Conservation (phyloP, 92 coral and sea anemone genomes). For the Porites lobata region DNA sequence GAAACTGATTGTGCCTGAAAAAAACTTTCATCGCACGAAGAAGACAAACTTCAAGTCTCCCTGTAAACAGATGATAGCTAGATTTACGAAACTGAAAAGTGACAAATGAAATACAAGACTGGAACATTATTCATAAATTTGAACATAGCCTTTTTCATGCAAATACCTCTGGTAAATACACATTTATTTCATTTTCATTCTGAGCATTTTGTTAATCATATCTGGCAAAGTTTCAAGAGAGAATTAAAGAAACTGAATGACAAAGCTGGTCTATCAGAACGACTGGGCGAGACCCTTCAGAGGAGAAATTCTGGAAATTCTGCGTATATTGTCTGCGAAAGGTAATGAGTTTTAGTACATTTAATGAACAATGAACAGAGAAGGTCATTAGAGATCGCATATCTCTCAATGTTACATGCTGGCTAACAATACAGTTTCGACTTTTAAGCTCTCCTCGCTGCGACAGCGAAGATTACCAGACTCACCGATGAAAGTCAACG, state of each 20-base stretch:
- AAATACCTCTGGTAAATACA: too few species aligned
- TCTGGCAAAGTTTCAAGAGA: neutral
- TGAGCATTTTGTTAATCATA: too few species aligned
- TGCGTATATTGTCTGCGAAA: neutral
- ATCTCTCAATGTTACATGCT: neutral
- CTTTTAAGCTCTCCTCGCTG: slow-evolving; percentile 16
- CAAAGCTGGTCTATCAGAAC: neutral
- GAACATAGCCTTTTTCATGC: too few species aligned
- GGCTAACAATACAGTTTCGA: slow-evolving; percentile 8
- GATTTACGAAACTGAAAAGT: neutral
- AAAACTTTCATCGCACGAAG: too few species aligned
- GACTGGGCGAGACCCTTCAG: neutral
- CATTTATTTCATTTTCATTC: neutral
- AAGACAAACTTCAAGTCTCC: neutral
- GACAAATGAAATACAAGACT: neutral
- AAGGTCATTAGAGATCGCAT: neutral
- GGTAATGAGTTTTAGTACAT: neutral
- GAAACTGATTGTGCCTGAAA: too few species aligned
- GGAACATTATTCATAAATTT: too few species aligned
- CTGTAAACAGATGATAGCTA: neutral
- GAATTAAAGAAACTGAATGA: neutral
- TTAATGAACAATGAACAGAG: neutral
- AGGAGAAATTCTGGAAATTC: neutral
- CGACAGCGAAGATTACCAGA: slow-evolving; percentile 16
- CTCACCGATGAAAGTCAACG: neutral